Conservation (phyloP, 2,888 invertebrate species). For the Eristalis arbustorum region DNA sequence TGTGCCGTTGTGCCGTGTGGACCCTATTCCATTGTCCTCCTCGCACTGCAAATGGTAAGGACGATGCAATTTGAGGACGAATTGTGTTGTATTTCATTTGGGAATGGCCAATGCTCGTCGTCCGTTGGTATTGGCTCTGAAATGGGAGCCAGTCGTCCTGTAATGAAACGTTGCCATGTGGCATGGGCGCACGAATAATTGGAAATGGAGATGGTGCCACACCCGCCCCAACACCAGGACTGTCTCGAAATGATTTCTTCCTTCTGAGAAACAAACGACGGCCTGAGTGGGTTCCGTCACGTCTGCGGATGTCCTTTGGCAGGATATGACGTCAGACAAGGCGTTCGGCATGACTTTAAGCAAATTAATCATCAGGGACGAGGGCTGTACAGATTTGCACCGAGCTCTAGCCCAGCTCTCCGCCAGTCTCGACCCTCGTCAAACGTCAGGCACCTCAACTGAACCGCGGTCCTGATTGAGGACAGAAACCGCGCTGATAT, state of each 20-base stretch:
- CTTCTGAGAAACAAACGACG: neutral
- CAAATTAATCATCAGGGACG: too few species aligned
- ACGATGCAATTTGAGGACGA: constrained; percentile 32
- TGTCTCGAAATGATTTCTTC: neutral
- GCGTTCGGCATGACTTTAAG: too few species aligned
- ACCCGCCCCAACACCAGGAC: too few species aligned
- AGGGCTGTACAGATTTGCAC: too few species aligned
- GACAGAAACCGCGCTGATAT: too few species aligned
- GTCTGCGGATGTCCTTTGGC: neutral
- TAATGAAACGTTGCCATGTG: neutral
- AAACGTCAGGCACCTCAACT: too few species aligned
- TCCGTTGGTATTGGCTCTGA: neutral
- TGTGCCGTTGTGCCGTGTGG: neutral
- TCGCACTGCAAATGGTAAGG: neutral
- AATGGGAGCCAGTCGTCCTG: neutral
- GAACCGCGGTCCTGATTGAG: too few species aligned
- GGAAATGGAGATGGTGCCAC: neutral
- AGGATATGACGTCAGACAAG: too few species aligned
- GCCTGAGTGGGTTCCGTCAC: neutral
- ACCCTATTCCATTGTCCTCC: neutral
- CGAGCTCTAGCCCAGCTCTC: too few species aligned
- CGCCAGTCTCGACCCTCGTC: too few species aligned
- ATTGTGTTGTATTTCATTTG: neutral
- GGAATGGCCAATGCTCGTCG: neutral
- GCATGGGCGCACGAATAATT: neutral